Evolutionary conservation across 1,140 invertebrate species (phyloP).

Genomic region (Habropoda laboriosa): DNA sequence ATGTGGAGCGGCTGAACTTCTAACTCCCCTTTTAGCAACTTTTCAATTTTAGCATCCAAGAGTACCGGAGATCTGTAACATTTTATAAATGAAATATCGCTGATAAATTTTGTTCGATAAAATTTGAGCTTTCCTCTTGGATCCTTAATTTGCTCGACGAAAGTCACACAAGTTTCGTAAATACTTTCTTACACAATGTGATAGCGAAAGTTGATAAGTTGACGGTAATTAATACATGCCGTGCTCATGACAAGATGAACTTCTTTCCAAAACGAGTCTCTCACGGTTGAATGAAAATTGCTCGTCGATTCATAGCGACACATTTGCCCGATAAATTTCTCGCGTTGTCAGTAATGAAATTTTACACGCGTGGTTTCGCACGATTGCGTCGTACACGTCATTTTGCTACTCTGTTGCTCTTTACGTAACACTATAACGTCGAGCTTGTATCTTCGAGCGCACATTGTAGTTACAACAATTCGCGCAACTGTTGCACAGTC

Average conservation of each 20-base stretch:
- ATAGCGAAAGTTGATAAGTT: background rate
- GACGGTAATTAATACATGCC: background rate
- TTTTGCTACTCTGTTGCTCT: background rate
- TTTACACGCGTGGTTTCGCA: slow-evolving; percentile 37
- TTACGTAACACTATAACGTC: background rate
- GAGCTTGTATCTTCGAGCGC: background rate
- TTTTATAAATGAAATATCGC: too few species aligned
- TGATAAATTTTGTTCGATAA: too few species aligned
- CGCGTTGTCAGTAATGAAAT: slow-evolving; percentile 32
- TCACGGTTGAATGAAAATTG: slow-evolving; percentile 7
- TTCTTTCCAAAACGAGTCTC: background rate
- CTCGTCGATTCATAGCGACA: slow-evolving; percentile 10
- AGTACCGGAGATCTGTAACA: too few species aligned
- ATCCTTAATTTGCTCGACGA: too few species aligned
- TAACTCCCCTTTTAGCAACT: too few species aligned
- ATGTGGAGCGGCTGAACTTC: too few species aligned
- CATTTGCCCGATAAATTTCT: background rate
- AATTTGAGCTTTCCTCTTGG: too few species aligned
- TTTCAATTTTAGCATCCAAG: too few species aligned
- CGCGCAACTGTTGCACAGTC: too few species aligned
- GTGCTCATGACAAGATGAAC: background rate
- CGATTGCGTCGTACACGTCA: slow-evolving; percentile 18
- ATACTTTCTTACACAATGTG: background rate
- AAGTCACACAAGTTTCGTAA: background rate
- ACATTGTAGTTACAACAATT: background rate